A percentile compares a stretch with the other conserved stretches of the same genome.
Conservation (phyloP, 2,113 vertebrate species). For the Apaloderma vittatum region DNA sequence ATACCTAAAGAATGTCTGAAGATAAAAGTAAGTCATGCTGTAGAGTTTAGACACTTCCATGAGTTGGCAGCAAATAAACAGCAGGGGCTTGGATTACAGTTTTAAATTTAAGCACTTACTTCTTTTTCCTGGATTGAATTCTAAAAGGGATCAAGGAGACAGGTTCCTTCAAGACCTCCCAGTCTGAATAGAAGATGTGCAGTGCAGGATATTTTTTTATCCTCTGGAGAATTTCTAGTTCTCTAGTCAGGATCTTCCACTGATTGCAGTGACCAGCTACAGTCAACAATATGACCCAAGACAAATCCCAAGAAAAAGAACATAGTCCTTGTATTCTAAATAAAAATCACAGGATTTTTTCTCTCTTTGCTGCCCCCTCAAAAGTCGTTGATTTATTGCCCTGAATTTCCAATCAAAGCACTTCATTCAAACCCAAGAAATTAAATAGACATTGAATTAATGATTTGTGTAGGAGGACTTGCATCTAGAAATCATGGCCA, state of each 20-base stretch:
- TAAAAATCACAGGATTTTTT: constrained; percentile 1
- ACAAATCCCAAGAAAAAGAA: neutral
- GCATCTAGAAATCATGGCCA: neutral
- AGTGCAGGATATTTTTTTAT: neutral
- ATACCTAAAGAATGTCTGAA: neutral
- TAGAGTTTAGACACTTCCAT: neutral
- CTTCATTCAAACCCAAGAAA: neutral
- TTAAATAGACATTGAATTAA: neutral
- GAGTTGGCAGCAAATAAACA: neutral
- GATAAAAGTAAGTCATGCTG: neutral
- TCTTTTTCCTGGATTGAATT: constrained; percentile 16
- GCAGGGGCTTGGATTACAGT: neutral
- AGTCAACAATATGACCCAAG: neutral
- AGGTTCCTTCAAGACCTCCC: constrained; percentile 22
- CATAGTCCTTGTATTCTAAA: neutral
- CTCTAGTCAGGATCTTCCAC: neutral
- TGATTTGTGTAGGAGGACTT: neutral
- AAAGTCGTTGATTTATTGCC: neutral
- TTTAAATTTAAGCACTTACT: neutral
- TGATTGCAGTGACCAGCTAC: neutral
- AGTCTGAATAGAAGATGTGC: neutral
- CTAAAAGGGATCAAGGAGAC: neutral
- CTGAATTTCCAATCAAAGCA: neutral
- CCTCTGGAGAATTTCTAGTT: neutral
- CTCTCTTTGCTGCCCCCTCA: neutral